These are phyloP conservation scores for Mustela nigripes DNA, from an alignment of 2,113 vertebrate species.

Conservation along the genomic window DNA sequence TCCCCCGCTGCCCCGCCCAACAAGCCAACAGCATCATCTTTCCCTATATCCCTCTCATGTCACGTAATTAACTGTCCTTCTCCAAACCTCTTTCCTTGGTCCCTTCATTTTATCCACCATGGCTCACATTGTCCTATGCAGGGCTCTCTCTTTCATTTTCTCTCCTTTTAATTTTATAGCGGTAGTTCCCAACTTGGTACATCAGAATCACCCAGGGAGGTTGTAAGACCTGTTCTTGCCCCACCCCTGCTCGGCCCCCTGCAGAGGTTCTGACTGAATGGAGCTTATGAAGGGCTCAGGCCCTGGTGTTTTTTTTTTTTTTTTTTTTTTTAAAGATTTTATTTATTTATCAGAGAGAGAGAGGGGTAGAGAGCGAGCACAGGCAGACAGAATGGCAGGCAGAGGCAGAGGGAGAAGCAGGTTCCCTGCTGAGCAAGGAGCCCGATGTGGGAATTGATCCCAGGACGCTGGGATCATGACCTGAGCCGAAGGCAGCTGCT, in stretches of 20 bases:
- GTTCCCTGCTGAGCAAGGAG: too few relatives aligned
- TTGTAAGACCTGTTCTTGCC: background rate
- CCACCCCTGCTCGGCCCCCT: background rate
- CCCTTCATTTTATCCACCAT: background rate
- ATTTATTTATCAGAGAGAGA: too few relatives aligned
- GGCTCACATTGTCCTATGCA: background rate
- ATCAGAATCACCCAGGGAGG: background rate
- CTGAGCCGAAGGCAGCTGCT: too few relatives aligned
- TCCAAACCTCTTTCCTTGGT: background rate
- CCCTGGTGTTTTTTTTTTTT: too few relatives aligned
- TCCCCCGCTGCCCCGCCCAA: background rate
- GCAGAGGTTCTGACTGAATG: background rate
- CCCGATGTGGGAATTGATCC: too few relatives aligned
- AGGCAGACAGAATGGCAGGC: too few relatives aligned
- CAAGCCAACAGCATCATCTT: background rate
- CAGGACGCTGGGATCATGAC: too few relatives aligned
- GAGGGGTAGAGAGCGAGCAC: too few relatives aligned
- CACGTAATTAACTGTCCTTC: background rate
- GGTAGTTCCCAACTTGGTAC: background rate
- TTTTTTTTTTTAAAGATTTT: too few relatives aligned
- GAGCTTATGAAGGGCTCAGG: background rate
- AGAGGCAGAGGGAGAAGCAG: too few relatives aligned
- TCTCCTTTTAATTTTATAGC: background rate
- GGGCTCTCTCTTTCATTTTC: background rate
- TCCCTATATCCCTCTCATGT: background rate